Evolutionary conservation across 2,113 vertebrate species (phyloP), one percentile per base, ranked within the genome.

Genomic region (Chamaea fasciata): DNA sequence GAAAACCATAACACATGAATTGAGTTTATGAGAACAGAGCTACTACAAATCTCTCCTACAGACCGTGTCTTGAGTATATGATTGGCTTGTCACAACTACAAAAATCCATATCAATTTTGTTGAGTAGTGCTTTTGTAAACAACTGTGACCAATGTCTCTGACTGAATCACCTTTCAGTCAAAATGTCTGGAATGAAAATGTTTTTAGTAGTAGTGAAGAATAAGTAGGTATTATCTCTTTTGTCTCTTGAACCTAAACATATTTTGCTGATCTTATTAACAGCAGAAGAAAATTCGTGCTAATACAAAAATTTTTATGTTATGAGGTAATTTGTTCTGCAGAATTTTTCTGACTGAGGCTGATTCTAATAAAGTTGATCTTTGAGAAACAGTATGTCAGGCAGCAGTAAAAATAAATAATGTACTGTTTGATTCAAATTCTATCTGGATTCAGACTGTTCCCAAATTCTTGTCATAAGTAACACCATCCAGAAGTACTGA

Each of bases 381-480:
- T 96, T 96, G 53, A 95, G 74, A 95, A 96, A 92, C 74, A 95
- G 78, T 83, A 35, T 53, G 46, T 94, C 62, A 97, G 75, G 82
- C 92, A 89, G 65, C 87, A 96, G 92, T 95, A 92, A 96, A 95
- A 96, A 23, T 60, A 88, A 92, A 85, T 82, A 85, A 90, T 65
- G 23, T 77, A 31, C 44, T 91, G 71, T 89, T 89, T 94, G 87
- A 68, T 93, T 97, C 39, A 87, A 92, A 76, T 82, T 91, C 70
- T 65, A 76, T 89, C 69, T 97, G 77, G 39, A 90, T 94, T 55
- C 49, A 89, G 69, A 68, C 22, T 27, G 68, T 93, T 96, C 94
- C 88, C 92, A 97, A 95, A 91, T 80, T 68, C 80, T 96, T 87
- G 55, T 95, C 70, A 84, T 56, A 88, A 95, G 60, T 93, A 91